Percentiles rank a stretch among this genome's conserved stretches.
Conservation (phyloP, 2,888 invertebrate genomes). For the Parnassius mnemosyne region DNA sequence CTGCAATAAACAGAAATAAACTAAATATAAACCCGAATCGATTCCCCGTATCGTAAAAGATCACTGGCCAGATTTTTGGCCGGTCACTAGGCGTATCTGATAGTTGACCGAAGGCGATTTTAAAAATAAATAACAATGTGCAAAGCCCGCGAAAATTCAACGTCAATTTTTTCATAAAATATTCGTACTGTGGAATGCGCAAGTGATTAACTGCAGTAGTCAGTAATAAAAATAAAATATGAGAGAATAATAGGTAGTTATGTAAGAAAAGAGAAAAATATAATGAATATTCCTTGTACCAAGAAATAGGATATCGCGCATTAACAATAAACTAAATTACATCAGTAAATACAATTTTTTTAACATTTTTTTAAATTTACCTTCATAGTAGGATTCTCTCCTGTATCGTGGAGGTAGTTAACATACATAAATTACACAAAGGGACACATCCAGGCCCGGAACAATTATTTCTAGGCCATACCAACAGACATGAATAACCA, state of each 20-base stretch:
- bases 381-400: too few relatives aligned
- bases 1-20: conserved; percentile 28
- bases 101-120: conserved; percentile 11
- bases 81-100: conserved; percentile 49
- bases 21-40: conserved; percentile 14
- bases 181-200: background rate
- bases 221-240: background rate
- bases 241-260: background rate
- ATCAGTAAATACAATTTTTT: too few relatives aligned
- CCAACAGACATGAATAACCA: too few relatives aligned
- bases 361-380: too few relatives aligned
- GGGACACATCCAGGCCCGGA: too few relatives aligned
- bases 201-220: background rate
- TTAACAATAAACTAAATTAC: too few relatives aligned
- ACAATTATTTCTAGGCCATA: too few relatives aligned
- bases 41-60: conserved; percentile 46
- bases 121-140: conserved; percentile 10
- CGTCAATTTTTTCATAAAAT: background rate
- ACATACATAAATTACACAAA: too few relatives aligned
- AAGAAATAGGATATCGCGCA: too few relatives aligned
- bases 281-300: background rate
- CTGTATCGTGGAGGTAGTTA: too few relatives aligned
- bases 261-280: background rate
- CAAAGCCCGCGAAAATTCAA: conserved; percentile 5
- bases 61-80: conserved; percentile 73